Evolutionary conservation across 2,888 invertebrate genomes (phyloP).

Genomic region (Icerya purchasi): DNA sequence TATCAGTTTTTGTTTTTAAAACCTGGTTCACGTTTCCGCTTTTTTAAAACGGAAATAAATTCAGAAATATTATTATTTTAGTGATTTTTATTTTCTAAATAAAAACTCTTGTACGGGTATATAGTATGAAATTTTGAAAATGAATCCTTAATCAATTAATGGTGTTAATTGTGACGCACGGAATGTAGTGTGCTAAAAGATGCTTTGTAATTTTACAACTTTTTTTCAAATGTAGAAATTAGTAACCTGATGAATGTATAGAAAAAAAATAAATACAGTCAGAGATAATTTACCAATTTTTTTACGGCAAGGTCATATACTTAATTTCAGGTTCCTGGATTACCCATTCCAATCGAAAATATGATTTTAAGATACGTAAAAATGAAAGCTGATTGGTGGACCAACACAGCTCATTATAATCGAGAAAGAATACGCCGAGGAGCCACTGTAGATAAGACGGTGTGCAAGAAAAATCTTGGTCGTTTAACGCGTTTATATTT

Average conservation of each 20-base stretch:
- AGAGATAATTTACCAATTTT: neutral
- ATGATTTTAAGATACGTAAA: conserved; percentile 99
- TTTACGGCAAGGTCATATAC: neutral
- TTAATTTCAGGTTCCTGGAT: conserved; percentile 59
- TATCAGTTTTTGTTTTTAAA: too few species aligned
- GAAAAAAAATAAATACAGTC: too few species aligned
- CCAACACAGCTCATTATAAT: conserved; percentile 99
- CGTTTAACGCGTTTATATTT: conserved; percentile 88
- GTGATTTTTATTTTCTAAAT: too few species aligned
- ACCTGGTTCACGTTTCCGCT: too few species aligned
- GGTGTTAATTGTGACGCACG: neutral
- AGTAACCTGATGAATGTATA: too few species aligned
- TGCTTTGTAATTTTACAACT: too few species aligned
- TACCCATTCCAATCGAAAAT: conserved; percentile 98
- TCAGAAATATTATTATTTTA: too few species aligned
- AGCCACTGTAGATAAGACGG: conserved; percentile 99
- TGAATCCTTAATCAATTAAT: neutral
- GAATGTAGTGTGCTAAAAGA: too few species aligned
- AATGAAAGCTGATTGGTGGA: conserved; percentile 99
- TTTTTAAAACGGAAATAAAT: too few species aligned
- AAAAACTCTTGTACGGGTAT: too few species aligned
- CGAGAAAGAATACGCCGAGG: conserved; percentile 93
- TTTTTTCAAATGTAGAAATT: too few species aligned
- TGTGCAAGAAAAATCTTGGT: conserved; percentile 98
- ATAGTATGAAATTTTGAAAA: too few species aligned